These are phyloP conservation scores for Oxyruncus cristatus DNA, from an alignment of 2,113 vertebrate species.

Conservation along the genomic window DNA sequence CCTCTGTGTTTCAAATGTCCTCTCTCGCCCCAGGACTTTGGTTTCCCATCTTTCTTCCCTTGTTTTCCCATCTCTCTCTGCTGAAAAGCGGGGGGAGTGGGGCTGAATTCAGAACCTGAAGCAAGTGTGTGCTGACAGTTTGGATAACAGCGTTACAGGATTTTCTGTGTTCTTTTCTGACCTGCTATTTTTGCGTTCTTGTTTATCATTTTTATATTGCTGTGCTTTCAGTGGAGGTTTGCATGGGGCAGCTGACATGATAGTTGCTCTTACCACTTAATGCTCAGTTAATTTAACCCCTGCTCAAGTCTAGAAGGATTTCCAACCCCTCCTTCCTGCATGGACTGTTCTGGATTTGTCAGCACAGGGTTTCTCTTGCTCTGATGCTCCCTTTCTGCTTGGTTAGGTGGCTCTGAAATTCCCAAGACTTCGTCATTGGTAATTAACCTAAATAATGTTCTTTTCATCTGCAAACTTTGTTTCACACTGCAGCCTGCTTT, in stretches of 20 bases:
- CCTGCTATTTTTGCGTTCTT: not conserved
- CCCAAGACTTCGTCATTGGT: not conserved
- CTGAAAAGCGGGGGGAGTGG: not conserved
- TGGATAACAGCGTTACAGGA: not conserved
- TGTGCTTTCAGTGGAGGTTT: not conserved
- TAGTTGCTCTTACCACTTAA: not conserved
- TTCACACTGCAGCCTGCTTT: not conserved
- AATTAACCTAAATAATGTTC: slow-evolving; percentile 31
- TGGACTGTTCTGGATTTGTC: not conserved
- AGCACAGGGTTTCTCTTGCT: not conserved
- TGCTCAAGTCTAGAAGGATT: not conserved
- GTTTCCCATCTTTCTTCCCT: not conserved
- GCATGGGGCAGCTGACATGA: not conserved
- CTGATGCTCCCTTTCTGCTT: not conserved
- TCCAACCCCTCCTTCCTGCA: not conserved
- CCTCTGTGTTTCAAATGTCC: not conserved
- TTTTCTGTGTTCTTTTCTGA: slow-evolving; percentile 1
- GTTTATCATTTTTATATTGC: not conserved
- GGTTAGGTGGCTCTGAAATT: slow-evolving; percentile 14
- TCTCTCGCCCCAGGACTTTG: not conserved
- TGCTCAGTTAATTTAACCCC: not conserved
- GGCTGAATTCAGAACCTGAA: not conserved
- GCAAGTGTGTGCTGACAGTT: not conserved
- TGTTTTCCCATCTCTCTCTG: not conserved
- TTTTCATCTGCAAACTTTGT: slow-evolving; percentile 34